phyloP scores from a whole-genome alignment of 2,113 vertebrate species.

The Tor tambroides region DNA sequence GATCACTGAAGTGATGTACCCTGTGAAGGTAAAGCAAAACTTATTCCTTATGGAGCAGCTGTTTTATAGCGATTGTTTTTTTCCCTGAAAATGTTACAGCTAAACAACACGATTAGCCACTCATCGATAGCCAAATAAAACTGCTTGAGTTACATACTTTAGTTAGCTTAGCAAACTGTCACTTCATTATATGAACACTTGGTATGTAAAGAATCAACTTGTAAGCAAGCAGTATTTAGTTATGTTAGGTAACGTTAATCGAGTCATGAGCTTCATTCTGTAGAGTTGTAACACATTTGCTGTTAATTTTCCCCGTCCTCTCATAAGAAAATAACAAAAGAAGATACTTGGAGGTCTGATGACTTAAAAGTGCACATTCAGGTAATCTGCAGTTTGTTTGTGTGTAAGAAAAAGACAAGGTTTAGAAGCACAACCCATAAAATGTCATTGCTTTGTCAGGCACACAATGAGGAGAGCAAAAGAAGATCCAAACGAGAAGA shows the following conservation, averaged over 20 bases:
- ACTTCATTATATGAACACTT: neutral
- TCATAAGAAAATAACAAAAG: constrained; percentile 84
- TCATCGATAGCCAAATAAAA: neutral
- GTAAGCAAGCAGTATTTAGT: neutral
- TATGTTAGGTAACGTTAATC: neutral
- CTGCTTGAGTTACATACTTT: neutral
- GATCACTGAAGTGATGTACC: constrained; percentile 64
- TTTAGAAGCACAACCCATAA: neutral
- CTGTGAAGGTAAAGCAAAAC: constrained; percentile 67
- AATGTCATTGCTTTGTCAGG: constrained; percentile 50
- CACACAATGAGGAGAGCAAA: constrained; percentile 56
- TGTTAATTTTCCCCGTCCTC: neutral
- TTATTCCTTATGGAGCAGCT: neutral
- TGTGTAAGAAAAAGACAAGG: neutral
- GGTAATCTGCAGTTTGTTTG: constrained; percentile 67
- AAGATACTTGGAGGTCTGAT: constrained; percentile 93
- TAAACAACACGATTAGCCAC: neutral
- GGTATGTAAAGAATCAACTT: neutral
- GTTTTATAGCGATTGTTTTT: neutral
- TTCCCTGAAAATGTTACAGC: neutral
- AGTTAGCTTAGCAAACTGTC: neutral
- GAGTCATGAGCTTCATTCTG: neutral
- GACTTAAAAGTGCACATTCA: constrained; percentile 85
- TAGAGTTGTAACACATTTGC: neutral
- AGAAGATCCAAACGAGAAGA: constrained; percentile 59